Base-by-base conservation (phyloP, 2,888 invertebrate species). In the Sinopyrophorus schimmeli region DNA sequence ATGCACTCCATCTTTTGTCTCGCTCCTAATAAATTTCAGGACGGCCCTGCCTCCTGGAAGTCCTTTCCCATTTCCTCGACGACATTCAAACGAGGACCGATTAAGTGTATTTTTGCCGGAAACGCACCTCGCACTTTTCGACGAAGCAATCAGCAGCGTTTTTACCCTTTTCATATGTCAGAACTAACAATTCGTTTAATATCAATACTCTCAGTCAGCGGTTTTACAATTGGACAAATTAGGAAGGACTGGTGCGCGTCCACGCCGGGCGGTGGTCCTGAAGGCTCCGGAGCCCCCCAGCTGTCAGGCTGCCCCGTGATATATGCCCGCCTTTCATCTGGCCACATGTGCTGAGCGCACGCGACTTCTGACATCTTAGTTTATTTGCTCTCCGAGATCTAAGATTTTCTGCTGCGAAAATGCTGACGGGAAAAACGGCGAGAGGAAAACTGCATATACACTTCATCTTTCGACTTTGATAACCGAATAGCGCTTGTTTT, bases 171-270 rank as follows among this genome's bases (percentile, higher is more conserved):
- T 6, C 10, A 21, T 15, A 17, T 18, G 31, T 43, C 49, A 34
- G 21, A 42, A 34, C 9, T 26, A 3, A 23, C 42, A 42, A 26
- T 38, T 37, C 28, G 47, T 42, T 40, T 44, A 53, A 47, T 41
- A 47, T 47, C 53, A 10, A 10, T 16, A 24, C 21, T 40, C 51
- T 54, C 39, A 38, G 34, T 53, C 53, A 47, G 51, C 53, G 51
- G 44, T 54, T 56, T 46, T 44, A 38, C 53, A 56, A 56, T 56
- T 56, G 56, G 56, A 39, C 44, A 53, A 56, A 56, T 56, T 54
- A 56, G 47, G 38, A 55, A 51, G 37, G 49, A 37, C 43, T 28
- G 41, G 51, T 42, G 44, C 50, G 55, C n/a, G n/a, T n/a, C n/a
- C n/a, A n/a, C n/a, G n/a, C n/a, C n/a, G n/a, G n/a, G n/a, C n/a